phyloP scores from a whole-genome alignment of 2,888 invertebrate genomes.

The Aethes cnicana region DNA sequence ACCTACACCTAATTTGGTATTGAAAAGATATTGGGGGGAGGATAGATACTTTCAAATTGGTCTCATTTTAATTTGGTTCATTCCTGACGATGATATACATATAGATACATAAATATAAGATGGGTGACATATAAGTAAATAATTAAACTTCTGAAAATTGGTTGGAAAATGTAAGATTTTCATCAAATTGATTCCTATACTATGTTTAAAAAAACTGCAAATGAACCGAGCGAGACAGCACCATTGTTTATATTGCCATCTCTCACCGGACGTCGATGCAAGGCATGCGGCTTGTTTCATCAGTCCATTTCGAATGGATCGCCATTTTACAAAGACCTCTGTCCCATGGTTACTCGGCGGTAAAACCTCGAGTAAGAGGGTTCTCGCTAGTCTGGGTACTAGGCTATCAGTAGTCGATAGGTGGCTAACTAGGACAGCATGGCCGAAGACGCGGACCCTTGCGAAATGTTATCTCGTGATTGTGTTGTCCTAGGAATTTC shows the following conservation, averaged over 20 bases:
- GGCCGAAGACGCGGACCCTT: constrained; percentile 17
- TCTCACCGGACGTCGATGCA: constrained; percentile 46
- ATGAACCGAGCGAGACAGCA: constrained; percentile 36
- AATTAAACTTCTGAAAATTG: too few species aligned
- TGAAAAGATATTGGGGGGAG: too few species aligned
- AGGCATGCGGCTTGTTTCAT: constrained; percentile 46
- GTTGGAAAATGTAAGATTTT: too few species aligned
- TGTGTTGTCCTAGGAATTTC: constrained; percentile 16
- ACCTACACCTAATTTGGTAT: too few species aligned
- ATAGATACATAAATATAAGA: too few species aligned
- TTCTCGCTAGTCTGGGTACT: constrained; percentile 29
- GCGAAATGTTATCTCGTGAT: constrained; percentile 33
- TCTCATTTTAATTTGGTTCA: too few species aligned
- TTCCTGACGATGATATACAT: too few species aligned
- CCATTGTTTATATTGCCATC: constrained; percentile 49
- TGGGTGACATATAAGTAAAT: too few species aligned
- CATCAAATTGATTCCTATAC: too few species aligned
- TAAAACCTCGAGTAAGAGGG: constrained; percentile 1
- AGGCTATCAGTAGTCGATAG: constrained; percentile 31
- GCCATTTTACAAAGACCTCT: constrained; percentile 26
- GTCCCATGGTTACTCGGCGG: too few species aligned
- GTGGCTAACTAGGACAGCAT: constrained; percentile 36
- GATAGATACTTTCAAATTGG: too few species aligned
- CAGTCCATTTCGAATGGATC: constrained; percentile 34
- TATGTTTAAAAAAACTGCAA: too few species aligned